Base-by-base conservation (phyloP, 2,888 invertebrate genomes). In the Petrolisthes cinctipes region DNA sequence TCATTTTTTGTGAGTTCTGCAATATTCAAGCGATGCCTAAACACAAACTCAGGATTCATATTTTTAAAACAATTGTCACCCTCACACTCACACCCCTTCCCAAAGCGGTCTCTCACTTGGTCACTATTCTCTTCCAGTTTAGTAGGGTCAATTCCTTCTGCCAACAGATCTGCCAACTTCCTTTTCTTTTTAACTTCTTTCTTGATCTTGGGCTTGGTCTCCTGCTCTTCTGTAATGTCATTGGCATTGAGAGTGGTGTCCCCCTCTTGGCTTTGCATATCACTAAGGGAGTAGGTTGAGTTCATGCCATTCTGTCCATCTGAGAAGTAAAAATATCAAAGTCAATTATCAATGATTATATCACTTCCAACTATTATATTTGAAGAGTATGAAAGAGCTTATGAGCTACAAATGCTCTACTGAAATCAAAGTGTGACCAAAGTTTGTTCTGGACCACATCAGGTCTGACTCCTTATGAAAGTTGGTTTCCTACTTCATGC, bases 1-100 rank as follows among this genome's bases (percentile, higher is more conserved):
- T 96, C 96, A 86, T 95, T 95, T 93, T 96, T 96, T 0, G 96
- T 96, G 89, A 96, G 92, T 92, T 96, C 96, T 0, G 96, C 96
- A 89, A 96, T 96, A 92, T 96, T 96, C 68, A 96, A 93, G 91
- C 96, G 94, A 92, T 96, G 96, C 82, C 95, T 95, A 92, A 96
- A 96, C 0, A 96, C 96, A 91, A 95, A 95, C 91, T 96, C 96
- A 0, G 96, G 95, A 92, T 95, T 95, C 56, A 96, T 93, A n/a
- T 95, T 95, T 86, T 95, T 94, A 92, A 96, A 96, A 92, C 96
- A 96, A 92, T 95, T 95, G 91, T 94, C 94, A 91, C 96, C 96
- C 92, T 95, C 95, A 92, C 96, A 96, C 92, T 96, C 96, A 92
- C 96, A 96, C 81, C 96, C 96, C 91, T 95, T 93, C 91, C 94